Evolutionary conservation across 2,797 vertebrate species (phyloP).

Genomic region (Sebastes reedi): DNA sequence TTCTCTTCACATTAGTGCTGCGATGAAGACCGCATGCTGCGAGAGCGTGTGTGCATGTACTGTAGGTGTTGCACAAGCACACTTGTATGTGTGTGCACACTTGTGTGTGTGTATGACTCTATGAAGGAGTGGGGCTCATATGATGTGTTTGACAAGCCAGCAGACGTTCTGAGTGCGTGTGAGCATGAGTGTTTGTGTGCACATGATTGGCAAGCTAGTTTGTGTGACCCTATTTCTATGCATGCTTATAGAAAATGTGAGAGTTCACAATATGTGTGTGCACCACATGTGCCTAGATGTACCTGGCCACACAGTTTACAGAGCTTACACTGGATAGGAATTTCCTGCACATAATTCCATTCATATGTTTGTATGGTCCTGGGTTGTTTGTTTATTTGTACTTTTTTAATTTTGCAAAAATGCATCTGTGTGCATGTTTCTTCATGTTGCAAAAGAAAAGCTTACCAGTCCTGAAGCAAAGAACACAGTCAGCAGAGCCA

Average conservation of each 20-base stretch:
- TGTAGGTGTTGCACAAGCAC: slow-evolving; percentile 22
- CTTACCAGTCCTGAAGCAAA: slow-evolving; percentile 98
- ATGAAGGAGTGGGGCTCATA: neutral
- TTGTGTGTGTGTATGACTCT: neutral
- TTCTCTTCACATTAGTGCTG: slow-evolving; percentile 72
- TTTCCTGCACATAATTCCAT: neutral
- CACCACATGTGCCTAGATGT: neutral
- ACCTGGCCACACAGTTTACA: neutral
- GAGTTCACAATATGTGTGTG: neutral
- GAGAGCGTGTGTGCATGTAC: slow-evolving; percentile 13
- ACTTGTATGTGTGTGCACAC: slow-evolving; percentile 1
- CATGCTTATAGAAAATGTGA: neutral
- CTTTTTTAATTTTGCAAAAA: slow-evolving; percentile 7
- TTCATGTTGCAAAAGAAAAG: slow-evolving; percentile 51
- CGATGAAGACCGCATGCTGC: slow-evolving; percentile 50
- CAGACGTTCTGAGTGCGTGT: neutral
- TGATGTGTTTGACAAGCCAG: slow-evolving; percentile 18
- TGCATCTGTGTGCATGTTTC: neutral
- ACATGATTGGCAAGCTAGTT: neutral
- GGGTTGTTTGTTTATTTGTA: neutral
- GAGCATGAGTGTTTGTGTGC: neutral
- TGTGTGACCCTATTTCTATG: neutral
- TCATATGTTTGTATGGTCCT: neutral
- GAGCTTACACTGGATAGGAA: neutral
- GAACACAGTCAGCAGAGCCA: slow-evolving; percentile 95